Evolutionary conservation across 2,797 vertebrate genomes (phyloP).

Genomic region (Morus bassanus): DNA sequence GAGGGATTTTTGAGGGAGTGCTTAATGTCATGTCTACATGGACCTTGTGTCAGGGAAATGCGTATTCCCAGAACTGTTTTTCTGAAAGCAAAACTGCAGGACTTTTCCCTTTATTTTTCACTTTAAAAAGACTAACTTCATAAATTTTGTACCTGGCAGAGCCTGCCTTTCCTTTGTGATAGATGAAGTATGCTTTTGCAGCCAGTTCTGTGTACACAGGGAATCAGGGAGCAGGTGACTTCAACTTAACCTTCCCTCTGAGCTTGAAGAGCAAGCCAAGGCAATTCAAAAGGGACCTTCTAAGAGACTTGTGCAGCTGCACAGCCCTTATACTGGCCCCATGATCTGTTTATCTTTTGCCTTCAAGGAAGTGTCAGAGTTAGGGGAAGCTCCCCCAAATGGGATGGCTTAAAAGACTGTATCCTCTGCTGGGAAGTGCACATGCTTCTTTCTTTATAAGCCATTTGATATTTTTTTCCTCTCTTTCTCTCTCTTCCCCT

Average conservation of each 20-base stretch:
- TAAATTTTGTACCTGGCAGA: not conserved
- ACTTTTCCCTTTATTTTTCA: not conserved
- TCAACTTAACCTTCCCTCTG: constrained; percentile 47
- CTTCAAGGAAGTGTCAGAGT: constrained; percentile 43
- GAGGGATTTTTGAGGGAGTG: not conserved
- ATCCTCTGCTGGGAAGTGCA: constrained; percentile 28
- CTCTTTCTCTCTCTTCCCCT: not conserved
- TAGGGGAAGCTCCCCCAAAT: constrained; percentile 26
- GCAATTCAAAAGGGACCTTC: constrained; percentile 43
- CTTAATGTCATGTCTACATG: not conserved
- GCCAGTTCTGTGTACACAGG: not conserved
- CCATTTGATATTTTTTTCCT: constrained; percentile 25
- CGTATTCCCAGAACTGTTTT: not conserved
- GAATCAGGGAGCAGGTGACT: constrained; percentile 54
- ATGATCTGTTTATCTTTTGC: constrained; percentile 51
- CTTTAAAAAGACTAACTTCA: not conserved
- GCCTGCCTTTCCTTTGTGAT: not conserved
- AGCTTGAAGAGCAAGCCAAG: constrained; percentile 35
- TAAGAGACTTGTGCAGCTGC: constrained; percentile 48
- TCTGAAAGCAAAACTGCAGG: not conserved
- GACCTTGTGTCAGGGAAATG: not conserved
- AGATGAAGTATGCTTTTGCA: not conserved
- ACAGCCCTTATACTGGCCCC: constrained; percentile 53
- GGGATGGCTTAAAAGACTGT: constrained; percentile 13
- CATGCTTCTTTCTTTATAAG: constrained; percentile 1